Evolutionary conservation across 2,113 vertebrate genomes (phyloP), one percentile per base, ranked within the genome.

Genomic region (Lagopus muta): DNA sequence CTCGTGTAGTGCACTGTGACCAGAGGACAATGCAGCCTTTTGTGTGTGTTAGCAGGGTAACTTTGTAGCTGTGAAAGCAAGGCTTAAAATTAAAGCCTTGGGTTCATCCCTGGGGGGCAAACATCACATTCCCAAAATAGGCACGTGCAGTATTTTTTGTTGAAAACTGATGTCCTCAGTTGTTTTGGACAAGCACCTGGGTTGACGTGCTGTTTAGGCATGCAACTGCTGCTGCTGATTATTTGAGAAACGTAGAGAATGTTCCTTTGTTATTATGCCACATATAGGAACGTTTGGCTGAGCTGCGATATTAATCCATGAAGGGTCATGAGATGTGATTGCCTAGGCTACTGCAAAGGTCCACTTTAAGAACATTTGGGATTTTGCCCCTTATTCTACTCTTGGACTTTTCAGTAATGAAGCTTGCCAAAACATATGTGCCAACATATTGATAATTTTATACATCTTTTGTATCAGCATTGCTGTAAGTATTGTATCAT

Each of bases 31-130:
- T 0, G 5, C 54, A 24, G 58, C 54, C 64, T 81, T 79, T 58
- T 62, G 58, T 85, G 72, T 2, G 19, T 20, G 55, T 20, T 70
- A 38, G 3, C 16, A 12, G 84, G 47, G 58, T 19, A 15, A 25
- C 64, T 32, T 18, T 47, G 40, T 30, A 24, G 75, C 76, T 60
- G 42, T 72, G 79, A 87, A 55, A 94, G 88, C 70, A 50, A 47
- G 34, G 83, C 66, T 95, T 65, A 7, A 12, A 48, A 3, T 30
- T 6, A 82, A 81, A 90, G 52, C 83, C 80, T 52, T 40, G 28
- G 40, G 80, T 77, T 95, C 81, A 78, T 82, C 92, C 73, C 83
- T 3, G 58, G 14, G 83, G 73, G 47, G 11, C 7, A 34, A 62
- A 50, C 13, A 19, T 1, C 2, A 2, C 54, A 62, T 93, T 91